Evolutionary conservation across 2,888 invertebrate species (phyloP).

Genomic region (Chymomyza amoena): DNA sequence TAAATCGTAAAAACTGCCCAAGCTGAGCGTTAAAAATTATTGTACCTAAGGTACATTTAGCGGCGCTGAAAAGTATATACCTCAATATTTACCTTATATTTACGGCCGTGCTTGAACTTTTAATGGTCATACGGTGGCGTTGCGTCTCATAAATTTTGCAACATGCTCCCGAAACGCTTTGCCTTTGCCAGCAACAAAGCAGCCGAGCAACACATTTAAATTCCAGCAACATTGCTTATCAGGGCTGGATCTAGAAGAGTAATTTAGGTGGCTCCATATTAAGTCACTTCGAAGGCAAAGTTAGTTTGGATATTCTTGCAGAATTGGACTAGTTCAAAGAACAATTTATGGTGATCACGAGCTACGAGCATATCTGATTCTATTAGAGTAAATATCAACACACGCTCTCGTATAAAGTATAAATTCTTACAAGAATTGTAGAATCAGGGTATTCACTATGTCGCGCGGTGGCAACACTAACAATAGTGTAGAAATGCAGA

Average conservation of each 20-base stretch:
- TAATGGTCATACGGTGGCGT: constrained; percentile 65
- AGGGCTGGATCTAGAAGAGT: background rate
- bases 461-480: too few species aligned
- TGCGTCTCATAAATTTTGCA: constrained; percentile 56
- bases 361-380: too few species aligned
- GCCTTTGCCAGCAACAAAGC: background rate
- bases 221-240: constrained; percentile 33
- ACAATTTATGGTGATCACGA: too few species aligned
- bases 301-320: too few species aligned
- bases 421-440: too few species aligned
- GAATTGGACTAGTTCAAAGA: too few species aligned
- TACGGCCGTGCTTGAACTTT: constrained; percentile 38
- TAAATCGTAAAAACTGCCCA: constrained; percentile 59
- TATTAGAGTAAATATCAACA: too few species aligned
- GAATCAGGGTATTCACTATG: too few species aligned
- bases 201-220: constrained; percentile 55
- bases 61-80: background rate
- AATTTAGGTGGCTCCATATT: background rate
- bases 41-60: background rate
- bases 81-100: background rate
- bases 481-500: too few species aligned
- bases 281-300: too few species aligned
- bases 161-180: background rate
- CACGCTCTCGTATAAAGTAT: too few species aligned
- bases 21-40: background rate